phyloP scores from a whole-genome alignment of 2,888 invertebrate species.

The Syritta pipiens region DNA sequence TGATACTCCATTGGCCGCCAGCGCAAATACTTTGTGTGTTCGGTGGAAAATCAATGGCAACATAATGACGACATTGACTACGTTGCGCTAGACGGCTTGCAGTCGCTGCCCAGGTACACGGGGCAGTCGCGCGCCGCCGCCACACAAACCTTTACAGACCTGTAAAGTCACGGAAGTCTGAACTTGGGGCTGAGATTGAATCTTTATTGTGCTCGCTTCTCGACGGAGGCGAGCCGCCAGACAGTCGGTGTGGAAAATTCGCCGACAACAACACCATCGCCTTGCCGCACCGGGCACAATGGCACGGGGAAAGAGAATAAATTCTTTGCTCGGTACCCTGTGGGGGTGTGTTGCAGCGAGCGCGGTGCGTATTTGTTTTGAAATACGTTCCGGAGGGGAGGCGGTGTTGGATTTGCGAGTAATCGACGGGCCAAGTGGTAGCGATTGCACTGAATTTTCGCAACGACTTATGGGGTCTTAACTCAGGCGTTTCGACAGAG shows the following conservation, averaged over 20 bases:
- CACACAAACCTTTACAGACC: slow-evolving; percentile 35
- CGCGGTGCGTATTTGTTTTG: slow-evolving; percentile 12
- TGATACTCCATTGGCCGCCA: slow-evolving; percentile 51
- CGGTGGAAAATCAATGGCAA: slow-evolving; percentile 58
- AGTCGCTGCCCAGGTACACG: no score
- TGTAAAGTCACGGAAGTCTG: slow-evolving; percentile 61
- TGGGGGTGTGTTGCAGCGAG: not conserved
- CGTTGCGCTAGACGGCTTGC: not conserved
- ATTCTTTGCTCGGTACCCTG: not conserved
- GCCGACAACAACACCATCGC: slow-evolving; percentile 1
- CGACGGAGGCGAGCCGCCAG: not conserved
- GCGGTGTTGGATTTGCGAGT: no score
- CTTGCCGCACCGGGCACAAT: not conserved
- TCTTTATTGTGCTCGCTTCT: slow-evolving; percentile 53
- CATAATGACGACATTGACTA: slow-evolving; percentile 68
- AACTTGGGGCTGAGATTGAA: slow-evolving; percentile 56
- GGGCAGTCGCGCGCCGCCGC: no score
- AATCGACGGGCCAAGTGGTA: no score
- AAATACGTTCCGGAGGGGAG: no score
- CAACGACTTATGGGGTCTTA: no score
- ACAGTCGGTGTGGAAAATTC: not conserved
- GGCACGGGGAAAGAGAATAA: not conserved
- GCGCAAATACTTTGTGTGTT: slow-evolving; percentile 60
- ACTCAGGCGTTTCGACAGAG: no score
- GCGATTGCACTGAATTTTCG: no score